phyloP scores from a whole-genome alignment of 2,113 vertebrate genomes.

The Propithecus coquereli region DNA sequence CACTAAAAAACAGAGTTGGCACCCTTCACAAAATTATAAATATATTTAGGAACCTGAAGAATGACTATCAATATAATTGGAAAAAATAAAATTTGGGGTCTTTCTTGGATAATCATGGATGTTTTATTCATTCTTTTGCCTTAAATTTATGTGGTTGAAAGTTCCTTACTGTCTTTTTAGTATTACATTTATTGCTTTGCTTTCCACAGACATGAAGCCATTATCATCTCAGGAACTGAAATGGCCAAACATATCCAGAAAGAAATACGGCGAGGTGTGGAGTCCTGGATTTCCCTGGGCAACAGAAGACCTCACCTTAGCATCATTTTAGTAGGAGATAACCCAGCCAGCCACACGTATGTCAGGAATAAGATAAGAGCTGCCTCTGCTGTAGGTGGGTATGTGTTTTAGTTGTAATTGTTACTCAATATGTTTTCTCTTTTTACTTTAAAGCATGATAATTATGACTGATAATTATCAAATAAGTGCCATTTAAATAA shows the following conservation, averaged over 20 bases:
- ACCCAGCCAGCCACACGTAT: conserved; percentile 92
- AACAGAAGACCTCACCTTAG: conserved; percentile 93
- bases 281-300: conserved; percentile 86
- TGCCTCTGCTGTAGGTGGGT: conserved; percentile 90
- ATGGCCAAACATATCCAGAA: conserved; percentile 89
- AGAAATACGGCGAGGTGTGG: conserved; percentile 90
- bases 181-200: conserved; percentile 9
- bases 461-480: neutral
- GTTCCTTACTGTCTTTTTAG: neutral
- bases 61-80: neutral
- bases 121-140: neutral
- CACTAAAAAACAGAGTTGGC: neutral
- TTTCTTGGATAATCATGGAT: neutral
- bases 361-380: conserved; percentile 92
- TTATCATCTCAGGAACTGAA: conserved; percentile 90
- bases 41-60: conserved; percentile 10
- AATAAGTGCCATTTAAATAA: neutral
- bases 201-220: conserved; percentile 85
- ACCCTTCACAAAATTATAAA: neutral
- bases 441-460: neutral
- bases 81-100: neutral
- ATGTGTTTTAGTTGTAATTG: neutral
- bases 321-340: conserved; percentile 91
- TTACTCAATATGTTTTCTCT: neutral
- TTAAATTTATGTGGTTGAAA: neutral